Conservation (phyloP, 2,888 invertebrate genomes). For the Cheilosia grossa region DNA sequence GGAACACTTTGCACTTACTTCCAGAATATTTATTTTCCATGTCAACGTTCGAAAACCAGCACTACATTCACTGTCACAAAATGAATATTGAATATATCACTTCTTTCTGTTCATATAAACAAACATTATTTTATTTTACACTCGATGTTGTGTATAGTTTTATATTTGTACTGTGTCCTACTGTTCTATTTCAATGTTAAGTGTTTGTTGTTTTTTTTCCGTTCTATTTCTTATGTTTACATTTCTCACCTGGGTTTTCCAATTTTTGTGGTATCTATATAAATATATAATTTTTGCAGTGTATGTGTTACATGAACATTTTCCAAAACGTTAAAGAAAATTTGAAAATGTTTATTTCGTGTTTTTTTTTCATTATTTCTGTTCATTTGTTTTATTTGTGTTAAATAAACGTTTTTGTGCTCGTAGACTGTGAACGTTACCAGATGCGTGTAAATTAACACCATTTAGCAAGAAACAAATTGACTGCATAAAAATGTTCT, state of each 20-base stretch:
- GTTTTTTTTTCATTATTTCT: slow-evolving; percentile 12
- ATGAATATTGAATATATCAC: not conserved
- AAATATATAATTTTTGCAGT: slow-evolving; percentile 41
- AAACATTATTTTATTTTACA: slow-evolving; percentile 38
- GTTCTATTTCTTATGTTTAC: slow-evolving; percentile 31
- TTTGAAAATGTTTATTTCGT: slow-evolving; percentile 25
- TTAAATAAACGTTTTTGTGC: slow-evolving; percentile 48
- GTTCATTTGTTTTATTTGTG: slow-evolving; percentile 34
- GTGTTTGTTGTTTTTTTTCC: slow-evolving; percentile 34
- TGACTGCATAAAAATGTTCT: slow-evolving; percentile 45
- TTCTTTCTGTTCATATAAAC: not conserved
- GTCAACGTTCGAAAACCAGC: not conserved
- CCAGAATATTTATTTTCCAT: no score
- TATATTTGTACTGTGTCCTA: slow-evolving; percentile 37
- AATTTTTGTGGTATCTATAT: not conserved
- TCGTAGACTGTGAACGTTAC: slow-evolving; percentile 61
- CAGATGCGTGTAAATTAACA: slow-evolving; percentile 53
- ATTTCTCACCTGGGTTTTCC: slow-evolving; percentile 34
- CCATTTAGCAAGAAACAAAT: slow-evolving; percentile 21
- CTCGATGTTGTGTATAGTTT: slow-evolving; percentile 48
- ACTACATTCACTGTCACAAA: not conserved
- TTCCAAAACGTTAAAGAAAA: slow-evolving; percentile 23
- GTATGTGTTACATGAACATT: slow-evolving; percentile 48
- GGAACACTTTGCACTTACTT: no score
- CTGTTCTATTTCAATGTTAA: slow-evolving; percentile 63